Evolutionary conservation across 2,888 invertebrate species (phyloP), one percentile per base, ranked within the genome.

Genomic region (Agriopis leucophaearia): DNA sequence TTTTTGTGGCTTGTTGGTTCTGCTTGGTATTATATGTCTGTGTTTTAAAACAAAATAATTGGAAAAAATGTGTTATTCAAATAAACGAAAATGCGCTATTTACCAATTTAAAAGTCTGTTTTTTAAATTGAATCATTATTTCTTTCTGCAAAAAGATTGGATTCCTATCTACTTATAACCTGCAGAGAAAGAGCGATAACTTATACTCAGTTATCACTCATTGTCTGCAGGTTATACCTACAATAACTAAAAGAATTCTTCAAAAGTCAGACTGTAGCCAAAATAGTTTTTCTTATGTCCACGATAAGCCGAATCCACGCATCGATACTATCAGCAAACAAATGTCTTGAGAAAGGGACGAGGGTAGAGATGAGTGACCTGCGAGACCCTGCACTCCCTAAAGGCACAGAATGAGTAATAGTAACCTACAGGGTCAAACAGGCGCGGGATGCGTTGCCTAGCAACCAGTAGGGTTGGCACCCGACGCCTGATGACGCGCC

Each of bases 381-480:
- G 55, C 56, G 48, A 48, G 16, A 38, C 58, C 59, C 42, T 50
- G 50, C 59, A 50, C 35, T 54, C 57, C 58, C 58, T 47, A 9
- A 15, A 9, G 15, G 15, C 55, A 27, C 18, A 55, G 55, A 42
- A 13, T 55, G 44, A 18, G 27, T 44, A 55, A n/a, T 3, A 55
- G 40, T 55, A 7, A 18, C 55, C 13, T 27, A 36, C 47, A 59
- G 48, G 48, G 48, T 69, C 81, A 88, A 83, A 79, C 79, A 78
- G 76, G 75, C 76, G 75, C 77, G 83, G 88, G 83, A 78, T 79
- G 85, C 83, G 89, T 89, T 85, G 87, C 89, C 74, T 81, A 72
- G 89, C 87, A 85, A 89, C 89, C 74, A 65, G 70, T 72, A 78
- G 78, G 75, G 75, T 73, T 73, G 75, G 71, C 71, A 71, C 68